A percentile compares a stretch with the other conserved stretches of the same genome.
Conservation (phyloP, 2,113 vertebrate species). For the Sapajus apella region DNA sequence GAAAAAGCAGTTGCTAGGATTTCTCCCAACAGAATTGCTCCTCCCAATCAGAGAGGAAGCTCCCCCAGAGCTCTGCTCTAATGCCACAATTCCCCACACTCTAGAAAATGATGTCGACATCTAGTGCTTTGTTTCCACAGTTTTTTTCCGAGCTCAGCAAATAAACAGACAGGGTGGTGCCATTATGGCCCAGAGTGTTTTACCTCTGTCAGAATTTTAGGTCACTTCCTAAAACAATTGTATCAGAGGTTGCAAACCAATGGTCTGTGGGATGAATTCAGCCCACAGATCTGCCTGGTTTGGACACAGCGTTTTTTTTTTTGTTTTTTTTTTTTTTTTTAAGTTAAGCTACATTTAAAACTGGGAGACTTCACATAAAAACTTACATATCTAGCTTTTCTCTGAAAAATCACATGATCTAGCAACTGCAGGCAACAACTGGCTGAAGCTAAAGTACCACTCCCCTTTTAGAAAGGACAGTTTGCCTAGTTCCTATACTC, state of each 20-base stretch:
- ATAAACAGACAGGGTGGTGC: neutral
- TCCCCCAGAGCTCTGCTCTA: neutral
- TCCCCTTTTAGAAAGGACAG: neutral
- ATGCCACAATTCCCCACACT: neutral
- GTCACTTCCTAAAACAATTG: constrained; percentile 62
- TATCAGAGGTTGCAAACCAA: constrained; percentile 55
- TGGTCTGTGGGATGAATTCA: constrained; percentile 23
- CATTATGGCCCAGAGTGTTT: constrained; percentile 2
- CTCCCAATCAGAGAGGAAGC: neutral
- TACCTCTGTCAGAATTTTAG: constrained; percentile 49
- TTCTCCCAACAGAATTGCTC: constrained; percentile 29
- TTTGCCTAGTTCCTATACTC: neutral
- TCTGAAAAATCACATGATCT: constrained; percentile 10
- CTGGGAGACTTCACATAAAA: constrained; percentile 31
- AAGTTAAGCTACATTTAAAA: constrained; percentile 34
- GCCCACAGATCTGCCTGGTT: neutral
- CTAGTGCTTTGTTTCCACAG: constrained; percentile 30
- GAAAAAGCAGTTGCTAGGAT: neutral
- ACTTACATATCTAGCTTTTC: neutral
- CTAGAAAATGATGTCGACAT: constrained; percentile 38
- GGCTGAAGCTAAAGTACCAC: neutral
- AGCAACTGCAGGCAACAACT: neutral
- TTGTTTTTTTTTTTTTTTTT: neutral
- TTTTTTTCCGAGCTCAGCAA: constrained; percentile 34
- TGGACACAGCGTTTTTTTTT: neutral